These are phyloP conservation scores for Ifrita kowaldi DNA, from an alignment of 2,113 vertebrate species.

Conservation along the genomic window DNA sequence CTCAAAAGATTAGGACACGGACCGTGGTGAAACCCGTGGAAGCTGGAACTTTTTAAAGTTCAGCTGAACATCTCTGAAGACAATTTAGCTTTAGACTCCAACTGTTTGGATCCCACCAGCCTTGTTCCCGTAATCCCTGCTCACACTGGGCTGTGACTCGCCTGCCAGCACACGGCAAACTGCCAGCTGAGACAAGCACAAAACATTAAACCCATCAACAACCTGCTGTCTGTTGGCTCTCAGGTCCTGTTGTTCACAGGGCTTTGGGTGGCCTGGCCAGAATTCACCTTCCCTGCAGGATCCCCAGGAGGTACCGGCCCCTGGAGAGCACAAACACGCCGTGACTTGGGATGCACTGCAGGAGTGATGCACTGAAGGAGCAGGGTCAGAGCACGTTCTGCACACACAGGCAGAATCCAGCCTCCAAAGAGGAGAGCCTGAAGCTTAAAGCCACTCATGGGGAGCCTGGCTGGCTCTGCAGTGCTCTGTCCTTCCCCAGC, in stretches of 20 bases:
- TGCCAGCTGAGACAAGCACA: not conserved
- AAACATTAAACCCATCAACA: not conserved
- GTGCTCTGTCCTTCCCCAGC: not conserved
- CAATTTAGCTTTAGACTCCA: not conserved
- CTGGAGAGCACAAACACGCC: not conserved
- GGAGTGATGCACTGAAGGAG: not conserved
- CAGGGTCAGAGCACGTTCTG: not conserved
- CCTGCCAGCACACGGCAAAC: not conserved
- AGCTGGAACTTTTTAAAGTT: not conserved
- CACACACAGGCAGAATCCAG: not conserved
- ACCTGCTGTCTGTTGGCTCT: not conserved
- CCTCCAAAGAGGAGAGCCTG: not conserved
- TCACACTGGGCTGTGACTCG: not conserved
- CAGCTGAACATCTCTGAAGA: not conserved
- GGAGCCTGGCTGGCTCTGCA: not conserved
- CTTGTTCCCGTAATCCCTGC: not conserved
- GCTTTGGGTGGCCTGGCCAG: not conserved
- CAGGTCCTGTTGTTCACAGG: not conserved
- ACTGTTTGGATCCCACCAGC: not conserved
- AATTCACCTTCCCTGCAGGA: not conserved
- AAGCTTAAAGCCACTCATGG: not conserved
- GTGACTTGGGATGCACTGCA: not conserved
- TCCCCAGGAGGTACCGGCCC: not conserved
- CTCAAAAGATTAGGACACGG: not conserved
- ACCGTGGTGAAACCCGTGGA: accelerated